Conservation (phyloP, 2,113 vertebrate genomes). For the Junco hyemalis region DNA sequence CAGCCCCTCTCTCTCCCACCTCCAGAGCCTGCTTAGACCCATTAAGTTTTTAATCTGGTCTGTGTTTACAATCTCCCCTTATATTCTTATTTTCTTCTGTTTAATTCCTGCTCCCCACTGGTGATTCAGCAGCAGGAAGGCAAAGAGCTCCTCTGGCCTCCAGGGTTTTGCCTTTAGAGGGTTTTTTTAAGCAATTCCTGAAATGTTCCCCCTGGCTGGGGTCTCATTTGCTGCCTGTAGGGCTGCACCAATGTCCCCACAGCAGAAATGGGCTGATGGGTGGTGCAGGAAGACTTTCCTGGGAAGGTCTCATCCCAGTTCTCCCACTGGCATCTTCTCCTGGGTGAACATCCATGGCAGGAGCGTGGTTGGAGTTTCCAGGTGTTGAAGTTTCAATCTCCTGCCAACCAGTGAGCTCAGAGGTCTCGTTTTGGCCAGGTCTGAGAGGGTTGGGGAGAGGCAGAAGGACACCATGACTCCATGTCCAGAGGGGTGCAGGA, state of each 20-base stretch:
- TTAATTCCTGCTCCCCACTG: background rate
- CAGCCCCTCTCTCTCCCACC: background rate
- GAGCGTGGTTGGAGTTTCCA: background rate
- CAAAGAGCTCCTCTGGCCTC: background rate
- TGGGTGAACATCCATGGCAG: background rate
- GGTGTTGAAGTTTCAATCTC: background rate
- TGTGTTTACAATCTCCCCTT: background rate
- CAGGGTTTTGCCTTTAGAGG: background rate
- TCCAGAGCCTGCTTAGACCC: background rate
- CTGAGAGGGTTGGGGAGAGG: background rate
- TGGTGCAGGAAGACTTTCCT: background rate
- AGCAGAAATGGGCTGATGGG: background rate
- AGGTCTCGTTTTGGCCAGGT: background rate
- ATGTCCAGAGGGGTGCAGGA: background rate
- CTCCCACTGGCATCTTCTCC: background rate
- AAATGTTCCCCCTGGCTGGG: background rate
- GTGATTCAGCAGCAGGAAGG: background rate
- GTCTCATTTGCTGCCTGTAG: background rate
- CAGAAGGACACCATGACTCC: background rate
- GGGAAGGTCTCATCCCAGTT: background rate
- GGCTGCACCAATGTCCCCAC: rapidly evolving
- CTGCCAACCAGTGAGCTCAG: background rate
- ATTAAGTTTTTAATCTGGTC: background rate
- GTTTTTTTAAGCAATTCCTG: background rate
- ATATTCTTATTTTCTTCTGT: background rate